Conservation (phyloP, 2,113 vertebrate genomes). For the Raja brachyura region DNA sequence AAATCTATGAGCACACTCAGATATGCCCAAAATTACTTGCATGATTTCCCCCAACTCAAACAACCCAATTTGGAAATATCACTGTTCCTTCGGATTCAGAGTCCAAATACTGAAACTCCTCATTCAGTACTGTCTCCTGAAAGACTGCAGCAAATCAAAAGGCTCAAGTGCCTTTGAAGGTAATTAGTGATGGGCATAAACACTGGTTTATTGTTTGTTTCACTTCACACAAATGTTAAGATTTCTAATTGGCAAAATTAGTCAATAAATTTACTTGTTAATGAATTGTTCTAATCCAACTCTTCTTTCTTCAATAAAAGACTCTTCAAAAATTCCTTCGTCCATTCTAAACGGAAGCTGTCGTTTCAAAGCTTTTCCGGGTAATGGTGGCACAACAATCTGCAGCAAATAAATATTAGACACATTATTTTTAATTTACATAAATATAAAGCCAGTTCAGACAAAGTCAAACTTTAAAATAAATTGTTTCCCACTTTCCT, state of each 20-base stretch:
- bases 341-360: conserved; percentile 92
- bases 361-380: conserved; percentile 94
- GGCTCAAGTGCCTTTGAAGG: too few species aligned
- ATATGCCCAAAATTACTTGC: too few species aligned
- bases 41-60: too few species aligned
- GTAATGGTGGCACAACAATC: conserved; percentile 96
- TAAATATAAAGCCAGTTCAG: neutral
- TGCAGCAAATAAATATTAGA: conserved; percentile 45
- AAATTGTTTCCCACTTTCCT: neutral
- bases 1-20: too few species aligned
- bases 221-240: neutral
- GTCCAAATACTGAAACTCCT: too few species aligned
- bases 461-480: neutral
- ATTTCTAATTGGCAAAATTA: neutral
- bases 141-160: too few species aligned
- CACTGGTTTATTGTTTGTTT: too few species aligned
- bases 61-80: too few species aligned
- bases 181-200: too few species aligned
- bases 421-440: too few species aligned
- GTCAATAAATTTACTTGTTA: conserved; percentile 75
- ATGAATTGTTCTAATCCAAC: conserved; percentile 94
- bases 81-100: too few species aligned
- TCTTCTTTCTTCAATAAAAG: conserved; percentile 93
- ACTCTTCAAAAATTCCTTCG: conserved; percentile 94
- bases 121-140: too few species aligned